Evolutionary conservation across 2,888 invertebrate genomes (phyloP), one percentile per base, ranked within the genome.

Genomic region (Stenichneumon culpator): DNA sequence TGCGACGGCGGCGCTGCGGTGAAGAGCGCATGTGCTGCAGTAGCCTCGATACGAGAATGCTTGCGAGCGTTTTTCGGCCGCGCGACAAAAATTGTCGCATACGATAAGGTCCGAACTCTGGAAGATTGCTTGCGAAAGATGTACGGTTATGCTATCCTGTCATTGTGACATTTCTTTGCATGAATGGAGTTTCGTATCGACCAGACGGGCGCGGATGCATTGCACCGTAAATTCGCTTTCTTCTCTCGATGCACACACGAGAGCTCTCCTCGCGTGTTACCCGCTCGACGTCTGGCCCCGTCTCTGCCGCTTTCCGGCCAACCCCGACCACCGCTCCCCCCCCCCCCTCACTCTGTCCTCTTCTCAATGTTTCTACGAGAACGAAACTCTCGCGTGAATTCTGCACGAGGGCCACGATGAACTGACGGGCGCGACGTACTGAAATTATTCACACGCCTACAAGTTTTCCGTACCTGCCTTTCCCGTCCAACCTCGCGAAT

Each of bases 361-460:
- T 9, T 16, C 32, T 47, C 36, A 36, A 32, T 57, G 63, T 74
- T 68, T 81, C 36, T 28, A 60, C 72, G 52, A 44, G 65, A 47
- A 28, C 44, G 52, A 77, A 68, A 77, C 50, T 57, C 44, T 54
- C 32, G 70, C 70, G 65, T 67, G 63, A 70, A 77, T 68, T 70
- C 65, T 74, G 28, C 70, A 63, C 19, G 44, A 82, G 32, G 28
- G 79, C 69, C 60, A 44, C 57, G 39, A 36, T 7, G n/a, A 74
- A 22, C 79, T 73, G 70, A 70, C 83, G 52, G 19, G 65, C 28
- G 63, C 60, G 70, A 52, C 44, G 36, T 75, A 75, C 79, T 44
- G 44, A 83, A 83, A 83, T 83, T 83, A 83, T 83, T 83, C 69
- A 83, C 83, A 83, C 74, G 54, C 70, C 74, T 54, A 47, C 25